These are phyloP conservation scores for Nomada fabriciana DNA, from an alignment of 2,888 invertebrate species.

Conservation along the genomic window DNA sequence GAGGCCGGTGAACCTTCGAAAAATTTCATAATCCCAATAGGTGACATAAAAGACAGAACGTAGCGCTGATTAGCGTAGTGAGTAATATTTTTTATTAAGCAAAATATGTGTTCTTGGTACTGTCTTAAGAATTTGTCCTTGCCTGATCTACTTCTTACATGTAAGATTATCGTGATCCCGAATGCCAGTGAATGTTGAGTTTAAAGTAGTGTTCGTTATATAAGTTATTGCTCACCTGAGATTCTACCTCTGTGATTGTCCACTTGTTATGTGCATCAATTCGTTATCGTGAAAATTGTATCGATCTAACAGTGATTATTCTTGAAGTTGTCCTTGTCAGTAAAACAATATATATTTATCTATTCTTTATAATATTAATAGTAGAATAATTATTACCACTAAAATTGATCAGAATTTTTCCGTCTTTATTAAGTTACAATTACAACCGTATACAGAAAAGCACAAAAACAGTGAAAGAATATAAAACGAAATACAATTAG, in stretches of 20 bases:
- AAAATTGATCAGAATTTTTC: background rate
- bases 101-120: background rate
- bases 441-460: too few species aligned
- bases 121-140: constrained; percentile 14
- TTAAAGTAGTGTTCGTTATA: background rate
- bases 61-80: constrained; percentile 80
- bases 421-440: too few species aligned
- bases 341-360: constrained; percentile 21
- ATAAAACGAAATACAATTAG: too few species aligned
- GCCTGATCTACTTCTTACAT: constrained; percentile 21
- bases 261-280: constrained; percentile 38
- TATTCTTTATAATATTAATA: background rate
- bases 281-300: background rate
- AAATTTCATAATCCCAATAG: constrained; percentile 78
- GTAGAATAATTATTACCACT: background rate
- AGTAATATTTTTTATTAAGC: constrained; percentile 72
- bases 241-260: constrained; percentile 11
- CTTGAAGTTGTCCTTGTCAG: background rate
- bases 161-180: constrained; percentile 25
- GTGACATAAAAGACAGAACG: constrained; percentile 76
- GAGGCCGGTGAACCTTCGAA: constrained; percentile 79
- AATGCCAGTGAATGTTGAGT: constrained; percentile 48
- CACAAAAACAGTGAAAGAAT: too few species aligned
- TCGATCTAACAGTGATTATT: background rate
- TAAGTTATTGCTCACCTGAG: too few species aligned